Conservation (phyloP, 2,888 invertebrate genomes). For the Thera obeliscata region DNA sequence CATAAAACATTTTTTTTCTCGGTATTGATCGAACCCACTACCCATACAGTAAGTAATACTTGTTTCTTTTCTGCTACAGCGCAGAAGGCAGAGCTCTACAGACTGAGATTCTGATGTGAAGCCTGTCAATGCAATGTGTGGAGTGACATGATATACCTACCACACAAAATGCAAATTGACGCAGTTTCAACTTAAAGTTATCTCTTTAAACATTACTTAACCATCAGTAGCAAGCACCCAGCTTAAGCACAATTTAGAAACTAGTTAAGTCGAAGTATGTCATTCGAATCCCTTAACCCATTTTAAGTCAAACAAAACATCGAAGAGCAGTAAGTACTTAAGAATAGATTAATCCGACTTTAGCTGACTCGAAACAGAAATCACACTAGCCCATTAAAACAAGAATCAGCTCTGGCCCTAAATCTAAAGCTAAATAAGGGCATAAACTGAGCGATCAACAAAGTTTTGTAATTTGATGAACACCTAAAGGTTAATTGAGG, state of each 20-base stretch:
- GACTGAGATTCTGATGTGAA: too few relatives aligned
- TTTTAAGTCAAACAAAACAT: constrained; percentile 38
- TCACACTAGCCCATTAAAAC: constrained; percentile 33
- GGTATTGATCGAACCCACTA: too few relatives aligned
- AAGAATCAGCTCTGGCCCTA: constrained; percentile 26
- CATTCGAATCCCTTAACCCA: constrained; percentile 27
- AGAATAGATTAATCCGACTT: constrained; percentile 35
- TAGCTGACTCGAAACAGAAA: constrained; percentile 29
- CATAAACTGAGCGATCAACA: constrained; percentile 14
- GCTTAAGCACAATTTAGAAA: constrained; percentile 28
- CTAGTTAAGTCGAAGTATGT: constrained; percentile 30
- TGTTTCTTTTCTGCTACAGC: too few relatives aligned
- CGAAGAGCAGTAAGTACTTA: constrained; percentile 36
- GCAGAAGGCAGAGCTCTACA: too few relatives aligned
- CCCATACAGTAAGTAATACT: too few relatives aligned
- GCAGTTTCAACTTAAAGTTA: not conserved
- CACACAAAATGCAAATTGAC: too few relatives aligned
- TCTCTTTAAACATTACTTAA: constrained; percentile 12
- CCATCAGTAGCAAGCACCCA: constrained; percentile 15
- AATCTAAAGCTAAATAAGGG: constrained; percentile 1
- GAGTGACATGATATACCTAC: too few relatives aligned
- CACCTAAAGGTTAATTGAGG: too few relatives aligned
- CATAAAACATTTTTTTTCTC: too few relatives aligned
- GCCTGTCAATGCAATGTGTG: too few relatives aligned
- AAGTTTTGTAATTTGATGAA: too few relatives aligned